These are phyloP conservation scores for Nylanderia fulva DNA, from an alignment of 1,140 invertebrate species.

Conservation along the genomic window DNA sequence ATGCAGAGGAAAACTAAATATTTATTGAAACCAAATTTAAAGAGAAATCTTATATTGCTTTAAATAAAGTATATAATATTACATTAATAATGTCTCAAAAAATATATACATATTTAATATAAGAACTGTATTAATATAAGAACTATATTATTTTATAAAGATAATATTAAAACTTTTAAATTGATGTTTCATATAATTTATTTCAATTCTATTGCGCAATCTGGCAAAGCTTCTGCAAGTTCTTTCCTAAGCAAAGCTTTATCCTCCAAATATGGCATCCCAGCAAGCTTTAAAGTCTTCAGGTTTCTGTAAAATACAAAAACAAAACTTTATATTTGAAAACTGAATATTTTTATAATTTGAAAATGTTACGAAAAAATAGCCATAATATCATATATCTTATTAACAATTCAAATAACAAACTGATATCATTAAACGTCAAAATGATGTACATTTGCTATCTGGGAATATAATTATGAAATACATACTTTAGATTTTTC, in stretches of 20 bases:
- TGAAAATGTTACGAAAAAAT: slow-evolving; percentile 17
- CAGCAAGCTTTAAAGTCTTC: slow-evolving; percentile 86
- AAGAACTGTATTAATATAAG: not conserved
- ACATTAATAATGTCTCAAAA: not conserved
- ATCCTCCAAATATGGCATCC: slow-evolving; percentile 88
- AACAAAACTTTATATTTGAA: slow-evolving; percentile 34
- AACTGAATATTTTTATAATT: not conserved
- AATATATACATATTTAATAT: not conserved
- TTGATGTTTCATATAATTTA: slow-evolving; percentile 19
- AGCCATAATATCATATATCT: too few relatives aligned
- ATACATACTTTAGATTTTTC: slow-evolving; percentile 85
- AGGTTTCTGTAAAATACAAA: slow-evolving; percentile 85
- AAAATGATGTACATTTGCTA: too few relatives aligned
- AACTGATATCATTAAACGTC: too few relatives aligned
- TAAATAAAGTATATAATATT: slow-evolving; percentile 5
- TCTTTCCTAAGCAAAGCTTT: slow-evolving; percentile 84
- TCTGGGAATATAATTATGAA: too few relatives aligned
- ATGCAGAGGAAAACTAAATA: too few relatives aligned
- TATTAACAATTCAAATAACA: too few relatives aligned
- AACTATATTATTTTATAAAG: not conserved
- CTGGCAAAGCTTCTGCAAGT: slow-evolving; percentile 85
- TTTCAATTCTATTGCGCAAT: slow-evolving; percentile 84
- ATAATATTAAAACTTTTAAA: not conserved
- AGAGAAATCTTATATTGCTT: slow-evolving; percentile 1
- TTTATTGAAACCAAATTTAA: too few relatives aligned